Base-by-base conservation (phyloP, 2,113 vertebrate genomes). In the Phylloscopus trochilus region DNA sequence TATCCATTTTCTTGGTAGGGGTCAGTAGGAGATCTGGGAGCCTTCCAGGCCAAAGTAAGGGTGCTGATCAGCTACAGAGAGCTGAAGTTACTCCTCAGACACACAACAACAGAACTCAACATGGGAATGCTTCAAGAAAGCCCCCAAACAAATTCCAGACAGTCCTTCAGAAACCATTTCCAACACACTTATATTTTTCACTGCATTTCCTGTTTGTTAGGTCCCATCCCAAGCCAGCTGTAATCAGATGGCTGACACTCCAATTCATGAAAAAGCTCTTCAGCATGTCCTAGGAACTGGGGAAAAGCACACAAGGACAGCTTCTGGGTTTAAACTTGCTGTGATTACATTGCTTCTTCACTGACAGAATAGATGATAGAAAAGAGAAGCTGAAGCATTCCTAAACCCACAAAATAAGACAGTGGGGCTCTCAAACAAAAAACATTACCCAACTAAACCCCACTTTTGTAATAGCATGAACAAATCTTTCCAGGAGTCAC, bases 241-340 rank as follows among this genome's bases (percentile, higher is more conserved):
- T 16, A 28, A 31, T 31, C 72, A 46, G 53, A 15, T 47, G 62
- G 67, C 72, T 79, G 53, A 39, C 15, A 14, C 28, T 75, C 35
- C 11, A 7, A 27, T 47, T 30, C 49, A 20, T 43, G 20, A 7
- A 53, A 37, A 78, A 55, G 24, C 58, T 67, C 17, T 78, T 82
- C 43, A 46, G 0, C 18, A 41, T 46, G 3, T 47, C 44, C 10
- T 31, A 28, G 1, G 4, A 73, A 16, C 0, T 41, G n/a, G n/a
- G n/a, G 67, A 39, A 46, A 64, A 68, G 18, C 15, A 47, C n/a
- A 33, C 18, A n/a, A 59, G 62, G 59, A 37, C 33, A 88, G 4
- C 22, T 93, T 75, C 49, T 91, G 44, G 46, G 43, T 55, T 88
- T 60, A 39, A 88, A 63, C 47, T 77, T 87, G 20, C 46, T 56